Evolutionary conservation across 2,888 invertebrate genomes (phyloP).

Genomic region (Caradrina clavipalpis): DNA sequence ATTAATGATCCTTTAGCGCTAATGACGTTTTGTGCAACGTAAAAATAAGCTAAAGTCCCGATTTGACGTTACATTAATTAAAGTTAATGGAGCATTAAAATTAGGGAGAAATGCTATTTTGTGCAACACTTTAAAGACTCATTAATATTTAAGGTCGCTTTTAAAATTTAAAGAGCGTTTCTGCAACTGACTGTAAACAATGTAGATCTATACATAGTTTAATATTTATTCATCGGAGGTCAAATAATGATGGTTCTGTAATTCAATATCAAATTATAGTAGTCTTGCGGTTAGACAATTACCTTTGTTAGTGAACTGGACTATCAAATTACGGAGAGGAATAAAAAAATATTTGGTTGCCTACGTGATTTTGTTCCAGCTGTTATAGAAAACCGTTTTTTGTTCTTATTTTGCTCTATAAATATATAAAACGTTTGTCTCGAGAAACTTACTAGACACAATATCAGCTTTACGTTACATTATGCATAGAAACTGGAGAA

Average conservation of each 20-base stretch:
- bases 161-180: too few relatives aligned
- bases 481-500: not conserved
- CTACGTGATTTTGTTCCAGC: constrained; percentile 3
- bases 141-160: too few relatives aligned
- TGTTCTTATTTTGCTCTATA: not conserved
- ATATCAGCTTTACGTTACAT: not conserved
- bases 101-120: too few relatives aligned
- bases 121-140: too few relatives aligned
- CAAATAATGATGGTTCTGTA: constrained; percentile 34
- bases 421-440: not conserved
- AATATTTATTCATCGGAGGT: constrained; percentile 16
- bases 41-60: too few relatives aligned
- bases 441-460: not conserved
- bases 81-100: too few relatives aligned
- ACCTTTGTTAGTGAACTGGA: constrained; percentile 30
- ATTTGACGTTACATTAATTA: too few relatives aligned
- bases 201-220: not conserved
- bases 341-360: constrained; percentile 12
- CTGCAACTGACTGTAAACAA: too few relatives aligned
- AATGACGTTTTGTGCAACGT: too few relatives aligned
- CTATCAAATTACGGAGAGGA: constrained; percentile 41
- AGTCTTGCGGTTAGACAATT: constrained; percentile 43
- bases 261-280: constrained; percentile 43
- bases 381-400: not conserved
- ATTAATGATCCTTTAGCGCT: too few relatives aligned